These are phyloP conservation scores for Lamproptera curius DNA, from an alignment of 2,888 invertebrate species.

Conservation along the genomic window DNA sequence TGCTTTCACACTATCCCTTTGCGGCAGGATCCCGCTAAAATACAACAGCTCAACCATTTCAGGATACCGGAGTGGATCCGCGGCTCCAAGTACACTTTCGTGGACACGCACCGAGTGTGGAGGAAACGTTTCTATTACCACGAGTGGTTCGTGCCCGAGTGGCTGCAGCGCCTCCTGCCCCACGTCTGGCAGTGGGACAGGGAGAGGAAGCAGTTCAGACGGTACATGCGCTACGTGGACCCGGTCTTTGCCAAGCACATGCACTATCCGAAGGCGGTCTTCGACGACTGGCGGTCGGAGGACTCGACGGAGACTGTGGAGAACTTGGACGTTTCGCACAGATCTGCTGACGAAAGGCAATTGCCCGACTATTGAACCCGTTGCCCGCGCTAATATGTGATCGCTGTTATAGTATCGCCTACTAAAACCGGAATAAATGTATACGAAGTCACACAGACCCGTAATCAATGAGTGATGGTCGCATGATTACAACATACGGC, in stretches of 20 bases:
- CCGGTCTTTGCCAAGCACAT: conserved; percentile 13
- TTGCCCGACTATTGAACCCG: conserved; percentile 12
- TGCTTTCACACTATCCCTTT: too few relatives aligned
- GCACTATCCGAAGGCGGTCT: conserved; percentile 5
- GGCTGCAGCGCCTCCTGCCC: conserved; percentile 8
- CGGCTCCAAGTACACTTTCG: not conserved
- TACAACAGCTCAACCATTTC: too few relatives aligned
- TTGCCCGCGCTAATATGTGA: too few relatives aligned
- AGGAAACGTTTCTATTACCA: conserved; percentile 3
- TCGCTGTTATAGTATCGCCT: too few relatives aligned
- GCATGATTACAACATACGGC: too few relatives aligned
- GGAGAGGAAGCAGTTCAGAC: conserved; percentile 9
- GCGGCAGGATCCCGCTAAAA: too few relatives aligned
- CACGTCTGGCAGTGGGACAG: conserved; percentile 14
- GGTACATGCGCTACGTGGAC: conserved; percentile 4
- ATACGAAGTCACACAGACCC: too few relatives aligned
- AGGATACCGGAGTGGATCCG: conserved; percentile 11
- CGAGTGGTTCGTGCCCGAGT: conserved; percentile 7
- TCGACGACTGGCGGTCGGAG: conserved; percentile 10
- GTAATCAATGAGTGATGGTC: too few relatives aligned
- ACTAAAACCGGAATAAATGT: too few relatives aligned
- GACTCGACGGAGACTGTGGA: conserved; percentile 15
- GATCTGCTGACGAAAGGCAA: not conserved
- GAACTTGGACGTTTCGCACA: conserved; percentile 13
- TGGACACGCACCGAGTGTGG: conserved; percentile 15